Conservation (phyloP, 2,888 invertebrate genomes). For the Diarsia dahlii region DNA sequence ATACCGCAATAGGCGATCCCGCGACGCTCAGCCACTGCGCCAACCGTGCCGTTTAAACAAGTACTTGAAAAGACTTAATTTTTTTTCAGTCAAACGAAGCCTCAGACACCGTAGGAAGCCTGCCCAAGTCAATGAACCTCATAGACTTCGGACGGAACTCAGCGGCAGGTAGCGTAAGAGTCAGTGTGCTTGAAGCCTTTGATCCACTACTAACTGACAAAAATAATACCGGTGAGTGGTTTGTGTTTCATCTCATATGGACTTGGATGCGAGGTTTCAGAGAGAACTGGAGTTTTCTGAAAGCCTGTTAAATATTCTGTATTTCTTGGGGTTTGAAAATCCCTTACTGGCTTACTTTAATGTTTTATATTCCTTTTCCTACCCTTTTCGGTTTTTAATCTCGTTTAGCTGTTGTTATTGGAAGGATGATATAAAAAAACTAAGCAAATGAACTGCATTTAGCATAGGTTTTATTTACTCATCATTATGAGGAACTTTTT, state of each 20-base stretch:
- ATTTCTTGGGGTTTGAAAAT: no score
- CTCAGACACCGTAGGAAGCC: conserved; percentile 81
- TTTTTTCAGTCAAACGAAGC: conserved; percentile 85
- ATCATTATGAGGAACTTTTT: not conserved
- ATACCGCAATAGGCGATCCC: no score
- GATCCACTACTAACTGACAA: conserved; percentile 95
- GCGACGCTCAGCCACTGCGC: no score
- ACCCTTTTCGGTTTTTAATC: not conserved
- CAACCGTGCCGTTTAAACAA: not conserved
- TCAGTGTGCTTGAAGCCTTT: conserved; percentile 96
- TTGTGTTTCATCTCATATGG: conserved; percentile 75
- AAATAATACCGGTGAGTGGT: conserved; percentile 90
- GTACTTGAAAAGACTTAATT: not conserved
- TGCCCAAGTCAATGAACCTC: conserved; percentile 84
- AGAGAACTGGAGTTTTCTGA: not conserved
- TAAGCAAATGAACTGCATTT: not conserved
- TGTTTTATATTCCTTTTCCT: not conserved
- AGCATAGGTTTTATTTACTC: not conserved
- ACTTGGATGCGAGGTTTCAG: conserved; percentile 52
- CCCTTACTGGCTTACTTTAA: no score
- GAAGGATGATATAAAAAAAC: not conserved
- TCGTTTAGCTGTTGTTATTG: not conserved
- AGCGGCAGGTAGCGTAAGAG: conserved; percentile 88
- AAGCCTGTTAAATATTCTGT: no score
- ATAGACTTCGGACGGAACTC: conserved; percentile 86